phyloP scores from a whole-genome alignment of 2,888 invertebrate genomes.

The Cosmorhoe ocellata region DNA sequence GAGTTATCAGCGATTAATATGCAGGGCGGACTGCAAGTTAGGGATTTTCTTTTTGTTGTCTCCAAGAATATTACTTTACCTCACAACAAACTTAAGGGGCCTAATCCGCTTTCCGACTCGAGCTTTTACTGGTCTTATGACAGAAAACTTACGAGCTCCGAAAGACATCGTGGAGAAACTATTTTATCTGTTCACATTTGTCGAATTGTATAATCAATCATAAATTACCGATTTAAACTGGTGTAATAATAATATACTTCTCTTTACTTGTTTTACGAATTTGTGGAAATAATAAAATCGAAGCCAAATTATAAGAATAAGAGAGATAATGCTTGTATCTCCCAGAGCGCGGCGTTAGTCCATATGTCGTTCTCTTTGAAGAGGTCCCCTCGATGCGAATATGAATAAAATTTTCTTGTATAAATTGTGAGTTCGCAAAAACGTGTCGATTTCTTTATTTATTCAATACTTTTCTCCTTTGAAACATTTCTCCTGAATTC shows the following conservation, averaged over 20 bases:
- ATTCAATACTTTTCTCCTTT: conserved; percentile 75
- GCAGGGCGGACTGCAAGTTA: conserved; percentile 52
- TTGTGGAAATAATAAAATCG: not conserved
- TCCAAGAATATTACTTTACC: conserved; percentile 71
- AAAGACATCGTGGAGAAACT: conserved; percentile 65
- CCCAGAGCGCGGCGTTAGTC: conserved; percentile 57
- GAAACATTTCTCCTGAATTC: conserved; percentile 65
- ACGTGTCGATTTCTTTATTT: conserved; percentile 80
- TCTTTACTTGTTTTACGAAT: not conserved
- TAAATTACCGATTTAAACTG: conserved; percentile 14
- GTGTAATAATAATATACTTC: not conserved
- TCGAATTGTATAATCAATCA: conserved; percentile 27
- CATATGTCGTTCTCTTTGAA: conserved; percentile 66
- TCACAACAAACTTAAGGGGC: conserved; percentile 74
- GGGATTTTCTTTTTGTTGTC: conserved; percentile 62
- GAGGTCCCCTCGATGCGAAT: conserved; percentile 65
- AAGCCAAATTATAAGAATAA: conserved; percentile 33
- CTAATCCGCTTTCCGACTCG: conserved; percentile 76
- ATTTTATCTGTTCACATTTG: conserved; percentile 66
- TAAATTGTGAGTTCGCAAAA: conserved; percentile 77
- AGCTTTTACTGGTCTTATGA: conserved; percentile 76
- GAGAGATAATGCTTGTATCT: conserved; percentile 49
- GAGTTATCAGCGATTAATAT: conserved; percentile 60
- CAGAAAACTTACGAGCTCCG: conserved; percentile 67
- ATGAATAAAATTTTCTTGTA: conserved; percentile 77